These are phyloP conservation scores for Calyptomena viridis DNA, from an alignment of 2,113 vertebrate genomes.

Conservation along the genomic window DNA sequence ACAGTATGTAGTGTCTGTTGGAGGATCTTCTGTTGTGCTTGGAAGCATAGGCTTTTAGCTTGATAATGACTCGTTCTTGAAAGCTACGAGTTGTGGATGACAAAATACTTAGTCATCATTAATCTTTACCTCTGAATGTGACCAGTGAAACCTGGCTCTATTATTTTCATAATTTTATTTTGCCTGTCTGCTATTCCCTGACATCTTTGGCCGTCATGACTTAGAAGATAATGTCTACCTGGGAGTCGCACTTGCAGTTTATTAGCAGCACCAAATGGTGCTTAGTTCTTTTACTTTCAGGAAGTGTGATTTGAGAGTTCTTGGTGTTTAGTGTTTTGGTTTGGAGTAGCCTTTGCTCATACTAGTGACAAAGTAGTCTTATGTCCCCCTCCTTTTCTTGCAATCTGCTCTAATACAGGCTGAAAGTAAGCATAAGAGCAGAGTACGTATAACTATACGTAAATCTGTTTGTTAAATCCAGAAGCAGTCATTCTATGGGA, in stretches of 20 bases:
- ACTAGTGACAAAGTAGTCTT: neutral
- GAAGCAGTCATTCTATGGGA: neutral
- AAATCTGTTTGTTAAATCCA: neutral
- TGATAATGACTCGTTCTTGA: neutral
- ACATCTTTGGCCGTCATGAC: neutral
- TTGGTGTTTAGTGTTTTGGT: neutral
- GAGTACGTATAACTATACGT: neutral
- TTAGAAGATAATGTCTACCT: neutral
- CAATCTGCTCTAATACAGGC: neutral
- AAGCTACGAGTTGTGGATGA: neutral
- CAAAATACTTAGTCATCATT: neutral
- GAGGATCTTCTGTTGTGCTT: neutral
- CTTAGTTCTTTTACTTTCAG: neutral
- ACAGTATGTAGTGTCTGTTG: rapidly evolving
- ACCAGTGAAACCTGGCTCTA: neutral
- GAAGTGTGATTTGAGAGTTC: neutral
- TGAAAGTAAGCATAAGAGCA: neutral
- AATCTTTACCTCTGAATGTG: neutral
- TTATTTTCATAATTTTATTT: neutral
- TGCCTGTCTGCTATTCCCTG: neutral
- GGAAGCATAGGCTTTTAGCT: neutral
- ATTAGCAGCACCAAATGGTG: neutral
- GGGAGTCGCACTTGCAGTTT: neutral
- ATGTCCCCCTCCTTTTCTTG: neutral
- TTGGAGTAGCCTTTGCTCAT: neutral